phyloP scores from a whole-genome alignment of 1,140 invertebrate genomes.

The Pygmarrhopalites habei region DNA sequence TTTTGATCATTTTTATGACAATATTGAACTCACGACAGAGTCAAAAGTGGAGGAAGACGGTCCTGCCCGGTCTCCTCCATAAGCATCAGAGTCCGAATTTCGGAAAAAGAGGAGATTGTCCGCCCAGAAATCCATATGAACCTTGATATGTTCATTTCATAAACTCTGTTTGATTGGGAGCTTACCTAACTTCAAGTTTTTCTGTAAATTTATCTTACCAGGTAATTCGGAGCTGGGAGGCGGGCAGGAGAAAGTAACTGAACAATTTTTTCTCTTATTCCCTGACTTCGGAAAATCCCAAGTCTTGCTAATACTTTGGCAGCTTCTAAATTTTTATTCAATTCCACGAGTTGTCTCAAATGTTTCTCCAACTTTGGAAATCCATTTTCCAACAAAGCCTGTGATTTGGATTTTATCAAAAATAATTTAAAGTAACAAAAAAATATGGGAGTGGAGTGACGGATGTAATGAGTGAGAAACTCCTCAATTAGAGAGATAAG shows the following conservation, averaged over 20 bases:
- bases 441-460: background rate
- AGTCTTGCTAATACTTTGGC: background rate
- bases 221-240: constrained; percentile 49
- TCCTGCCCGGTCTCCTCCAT: too few species aligned
- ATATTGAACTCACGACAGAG: too few species aligned
- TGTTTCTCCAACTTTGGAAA: background rate
- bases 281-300: background rate
- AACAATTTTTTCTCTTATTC: constrained; percentile 48
- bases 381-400: background rate
- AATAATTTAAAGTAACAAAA: too few species aligned
- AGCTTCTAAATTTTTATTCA: background rate
- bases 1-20: too few species aligned
- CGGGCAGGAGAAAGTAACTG: constrained; percentile 52
- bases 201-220: too few species aligned
- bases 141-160: too few species aligned
- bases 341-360: background rate
- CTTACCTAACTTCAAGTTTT: too few species aligned
- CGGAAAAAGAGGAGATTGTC: constrained; percentile 66
- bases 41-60: too few species aligned
- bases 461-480: constrained; percentile 2
- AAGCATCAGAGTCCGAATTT: too few species aligned
- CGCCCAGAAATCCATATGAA: constrained; percentile 74
- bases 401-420: too few species aligned
- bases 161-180: too few species aligned
- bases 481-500: background rate